These are phyloP conservation scores for Xyrichtys novacula DNA, from an alignment of 2,797 vertebrate species.

Conservation along the genomic window DNA sequence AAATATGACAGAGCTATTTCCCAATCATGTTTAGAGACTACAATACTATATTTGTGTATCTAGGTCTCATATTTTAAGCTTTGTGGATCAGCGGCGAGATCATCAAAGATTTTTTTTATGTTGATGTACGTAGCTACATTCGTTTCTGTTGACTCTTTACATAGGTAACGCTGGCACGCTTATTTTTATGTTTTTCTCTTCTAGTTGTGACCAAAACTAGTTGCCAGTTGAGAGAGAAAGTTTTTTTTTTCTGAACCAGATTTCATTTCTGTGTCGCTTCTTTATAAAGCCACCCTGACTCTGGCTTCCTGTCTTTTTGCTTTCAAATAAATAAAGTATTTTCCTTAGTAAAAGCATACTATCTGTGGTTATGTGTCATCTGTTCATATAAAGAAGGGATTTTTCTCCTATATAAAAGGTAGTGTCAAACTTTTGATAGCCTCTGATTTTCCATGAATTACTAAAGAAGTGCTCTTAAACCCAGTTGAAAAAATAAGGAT, in stretches of 20 bases:
- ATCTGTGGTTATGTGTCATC: slow-evolving; percentile 15
- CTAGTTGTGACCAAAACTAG: slow-evolving; percentile 14
- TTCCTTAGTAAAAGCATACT: slow-evolving; percentile 82
- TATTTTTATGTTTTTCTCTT: slow-evolving; percentile 12
- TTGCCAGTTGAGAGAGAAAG: slow-evolving; percentile 13
- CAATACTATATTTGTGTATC: background rate
- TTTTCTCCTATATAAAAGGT: too few species aligned
- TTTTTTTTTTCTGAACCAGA: background rate
- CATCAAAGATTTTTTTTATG: slow-evolving; percentile 16
- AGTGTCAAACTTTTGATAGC: too few species aligned
- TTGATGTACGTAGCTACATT: background rate
- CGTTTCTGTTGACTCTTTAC: background rate
- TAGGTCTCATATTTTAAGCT: background rate
- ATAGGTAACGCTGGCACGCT: background rate
- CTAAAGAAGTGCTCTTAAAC: too few species aligned
- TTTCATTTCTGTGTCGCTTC: slow-evolving; percentile 28
- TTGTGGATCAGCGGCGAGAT: slow-evolving; percentile 17
- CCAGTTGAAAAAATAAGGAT: too few species aligned
- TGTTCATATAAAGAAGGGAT: too few species aligned
- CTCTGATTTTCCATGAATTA: too few species aligned
- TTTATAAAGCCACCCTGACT: slow-evolving; percentile 51
- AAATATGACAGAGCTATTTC: background rate
- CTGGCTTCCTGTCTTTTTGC: slow-evolving; percentile 52
- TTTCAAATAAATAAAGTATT: slow-evolving; percentile 84
- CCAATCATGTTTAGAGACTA: slow-evolving; percentile 6